phyloP scores from a whole-genome alignment of 2,797 vertebrate genomes.

The Sebastes matsubarae region DNA sequence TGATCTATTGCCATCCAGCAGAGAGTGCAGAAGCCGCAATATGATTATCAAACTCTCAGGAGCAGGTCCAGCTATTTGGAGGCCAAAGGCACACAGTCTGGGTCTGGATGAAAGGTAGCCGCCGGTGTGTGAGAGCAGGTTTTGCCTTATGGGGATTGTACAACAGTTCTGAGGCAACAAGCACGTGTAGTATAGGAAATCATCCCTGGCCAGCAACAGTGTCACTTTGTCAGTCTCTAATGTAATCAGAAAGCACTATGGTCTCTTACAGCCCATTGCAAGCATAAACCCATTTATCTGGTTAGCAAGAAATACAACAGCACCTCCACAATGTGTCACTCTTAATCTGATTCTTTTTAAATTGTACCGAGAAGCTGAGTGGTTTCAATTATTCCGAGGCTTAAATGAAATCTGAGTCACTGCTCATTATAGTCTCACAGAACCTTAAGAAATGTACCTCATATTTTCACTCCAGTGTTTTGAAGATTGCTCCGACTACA shows the following conservation, averaged over 20 bases:
- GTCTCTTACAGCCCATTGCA: not conserved
- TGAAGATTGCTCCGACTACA: not conserved
- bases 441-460: not conserved
- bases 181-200: conserved; percentile 9
- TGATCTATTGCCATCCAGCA: conserved; percentile 54
- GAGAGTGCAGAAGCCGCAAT: conserved; percentile 43
- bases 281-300: not conserved
- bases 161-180: conserved; percentile 32
- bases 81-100: conserved; percentile 44
- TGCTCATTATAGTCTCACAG: not conserved
- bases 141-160: conserved; percentile 11
- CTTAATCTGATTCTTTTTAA: not conserved
- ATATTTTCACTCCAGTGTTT: not conserved
- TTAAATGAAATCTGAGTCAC: not conserved
- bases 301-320: not conserved
- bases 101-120: conserved; percentile 40
- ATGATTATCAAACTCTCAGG: conserved; percentile 60
- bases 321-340: not conserved
- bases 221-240: conserved; percentile 19
- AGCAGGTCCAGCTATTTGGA: conserved; percentile 46
- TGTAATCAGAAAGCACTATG: conserved; percentile 21
- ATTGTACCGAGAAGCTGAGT: not conserved
- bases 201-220: not conserved
- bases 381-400: not conserved
- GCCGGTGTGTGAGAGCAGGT: conserved; percentile 23